Percentiles rank a stretch among this genome's conserved stretches.
Conservation (phyloP, 2,113 vertebrate genomes). For the Chitala chitala region DNA sequence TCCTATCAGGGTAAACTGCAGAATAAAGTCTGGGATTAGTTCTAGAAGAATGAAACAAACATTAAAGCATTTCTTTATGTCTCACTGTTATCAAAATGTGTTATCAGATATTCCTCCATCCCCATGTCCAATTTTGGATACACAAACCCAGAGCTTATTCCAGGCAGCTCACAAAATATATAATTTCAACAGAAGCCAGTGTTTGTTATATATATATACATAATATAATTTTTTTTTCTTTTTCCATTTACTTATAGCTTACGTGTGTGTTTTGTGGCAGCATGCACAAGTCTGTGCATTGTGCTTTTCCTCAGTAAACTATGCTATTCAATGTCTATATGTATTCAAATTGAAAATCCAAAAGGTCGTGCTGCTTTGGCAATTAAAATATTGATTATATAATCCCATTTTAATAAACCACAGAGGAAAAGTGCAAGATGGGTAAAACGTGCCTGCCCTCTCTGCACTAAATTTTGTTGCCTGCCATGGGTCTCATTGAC, state of each 20-base stretch:
- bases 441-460: slow-evolving; percentile 5
- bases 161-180: too few relatives aligned
- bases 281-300: background rate
- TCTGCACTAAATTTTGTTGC: slow-evolving; percentile 18
- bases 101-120: background rate
- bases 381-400: slow-evolving; percentile 37
- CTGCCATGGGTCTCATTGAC: slow-evolving; percentile 23
- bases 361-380: slow-evolving; percentile 18
- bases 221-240: too few relatives aligned
- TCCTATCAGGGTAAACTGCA: too few relatives aligned
- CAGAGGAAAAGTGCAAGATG: slow-evolving; percentile 23
- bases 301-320: background rate
- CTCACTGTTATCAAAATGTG: background rate
- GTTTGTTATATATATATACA: too few relatives aligned
- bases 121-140: too few relatives aligned
- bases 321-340: background rate
- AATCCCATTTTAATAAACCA: slow-evolving; percentile 31
- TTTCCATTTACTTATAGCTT: too few relatives aligned
- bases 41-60: background rate
- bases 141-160: too few relatives aligned
- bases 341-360: slow-evolving; percentile 4
- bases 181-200: too few relatives aligned
- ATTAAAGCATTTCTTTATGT: background rate
- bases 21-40: background rate
- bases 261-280: too few relatives aligned